Base-by-base conservation (phyloP, 2,888 invertebrate species). In the Torymus aiolomorphi region DNA sequence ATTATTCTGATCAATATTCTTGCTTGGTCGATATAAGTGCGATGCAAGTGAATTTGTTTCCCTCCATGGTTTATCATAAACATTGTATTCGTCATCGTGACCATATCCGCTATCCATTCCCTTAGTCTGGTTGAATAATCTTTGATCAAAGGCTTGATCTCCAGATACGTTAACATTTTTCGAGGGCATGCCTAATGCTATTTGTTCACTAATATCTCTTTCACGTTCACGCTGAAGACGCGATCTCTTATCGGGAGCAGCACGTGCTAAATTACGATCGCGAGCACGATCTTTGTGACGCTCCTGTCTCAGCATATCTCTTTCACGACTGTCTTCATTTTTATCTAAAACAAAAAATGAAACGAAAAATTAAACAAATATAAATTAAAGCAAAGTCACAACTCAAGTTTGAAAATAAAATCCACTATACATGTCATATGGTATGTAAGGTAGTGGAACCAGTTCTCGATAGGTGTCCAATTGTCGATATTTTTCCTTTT, bases 21-120 rank as follows among this genome's bases (percentile, higher is more conserved):
- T 94, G 71, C 95, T 94, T 0, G 98, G 98, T 61, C 98, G 91
- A 91, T 98, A 98, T 77, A 99, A 94, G 90, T 97, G 97, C 54
- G 96, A 94, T 0, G 96, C 97, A 80, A 98, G 93, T 0, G 95
- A 94, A 85, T 95, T 96, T 52, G 95, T 94, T 85, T 97, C 96
- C 76, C 98, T 94, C 99, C 99, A 99, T 0, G 99, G 97, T 90
- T 98, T 97, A 91, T 99, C 98, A 88, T 99, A 99, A 0, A 99
- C 98, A 89, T 96, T 98, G 91, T 99, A 99, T 0, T 95, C 96
- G 86, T 99, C 99, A 86, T 99, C 99, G 86, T 99, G 98, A 0
- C 95, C 98, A 90, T 97, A 99, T 0, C 98, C 98, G 83, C 96
- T 95, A 88, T 97, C 98, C 95, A 99, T 95, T 71, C 97, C 97